Base-by-base conservation (phyloP, 2,888 invertebrate genomes). In the Drosophila fungiperda region DNA sequence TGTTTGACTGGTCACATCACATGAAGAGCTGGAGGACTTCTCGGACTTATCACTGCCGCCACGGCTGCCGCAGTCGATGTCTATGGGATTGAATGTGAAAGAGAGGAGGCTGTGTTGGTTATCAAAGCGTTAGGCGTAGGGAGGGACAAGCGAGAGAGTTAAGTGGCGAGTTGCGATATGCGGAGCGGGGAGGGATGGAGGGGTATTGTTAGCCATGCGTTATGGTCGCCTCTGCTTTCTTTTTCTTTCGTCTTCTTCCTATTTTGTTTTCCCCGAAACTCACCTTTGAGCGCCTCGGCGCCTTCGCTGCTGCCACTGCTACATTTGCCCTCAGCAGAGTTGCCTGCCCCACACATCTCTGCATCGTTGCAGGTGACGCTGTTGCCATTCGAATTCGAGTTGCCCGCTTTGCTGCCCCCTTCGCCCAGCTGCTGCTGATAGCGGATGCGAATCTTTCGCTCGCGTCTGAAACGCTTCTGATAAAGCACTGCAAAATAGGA, bases 401-500 rank as follows among this genome's bases (percentile, higher is more conserved):
- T 92, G 96, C 95, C 93, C 96, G 95, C 93, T 96, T 89, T 89
- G 40, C 93, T 97, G 64, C 52, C 61, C 85, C 96, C 94, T 0
- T 67, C 90, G 93, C 97, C 97, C 76, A 98, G 93, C 91, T 98
- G 97, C 83, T 98, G 97, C 91, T 98, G 97, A 67, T 97, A 94
- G 87, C 97, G 95, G 91, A 96, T 95, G 88, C 97, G 95, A 76
- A 96, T 95, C 93, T 97, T 96, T 83, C 96, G 95, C 92, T 98
- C 98, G 90, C 97, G 96, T 94, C 98, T 96, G 94, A 98, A 95
- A 75, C 98, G 95, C 93, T 98, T 98, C 93, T 98, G 98, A 93
- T 97, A 97, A 92, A 97, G 94, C 76, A 96, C 98, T 98, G 95
- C 26, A 94, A 48, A 36, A 4, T 2, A 0, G 26, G 0, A n/a